Conservation (phyloP, 2,888 invertebrate genomes). For the Lagria hirta region DNA sequence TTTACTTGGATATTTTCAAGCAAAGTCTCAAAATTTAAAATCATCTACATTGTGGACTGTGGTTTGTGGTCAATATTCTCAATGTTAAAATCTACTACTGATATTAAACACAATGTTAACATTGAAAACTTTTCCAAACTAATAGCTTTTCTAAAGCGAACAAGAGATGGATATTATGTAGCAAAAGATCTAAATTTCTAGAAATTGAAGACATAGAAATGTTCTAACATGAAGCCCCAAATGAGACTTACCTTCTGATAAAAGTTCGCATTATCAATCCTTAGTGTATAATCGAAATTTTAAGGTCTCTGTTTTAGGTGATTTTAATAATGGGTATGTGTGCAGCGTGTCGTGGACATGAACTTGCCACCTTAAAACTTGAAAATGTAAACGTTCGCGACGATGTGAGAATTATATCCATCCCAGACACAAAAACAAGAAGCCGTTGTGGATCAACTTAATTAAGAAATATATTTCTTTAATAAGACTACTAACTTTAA, state of each 20-base stretch:
- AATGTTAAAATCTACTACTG: conserved; percentile 14
- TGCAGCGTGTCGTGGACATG: conserved; percentile 15
- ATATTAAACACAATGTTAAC: conserved; percentile 12
- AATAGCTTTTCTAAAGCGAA: conserved; percentile 15
- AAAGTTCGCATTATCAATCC: conserved; percentile 3
- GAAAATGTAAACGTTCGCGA: conserved; percentile 10
- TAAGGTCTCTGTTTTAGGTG: conserved; percentile 3
- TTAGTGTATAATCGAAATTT: not conserved
- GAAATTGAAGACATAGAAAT: conserved; percentile 13
- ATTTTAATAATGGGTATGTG: conserved; percentile 13
- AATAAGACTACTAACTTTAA: too few species aligned
- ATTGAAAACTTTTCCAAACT: conserved; percentile 9
- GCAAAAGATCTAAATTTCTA: conserved; percentile 16
- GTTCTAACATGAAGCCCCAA: conserved; percentile 10
- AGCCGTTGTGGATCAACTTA: not conserved
- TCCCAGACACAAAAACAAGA: conserved; percentile 13
- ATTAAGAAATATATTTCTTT: too few species aligned
- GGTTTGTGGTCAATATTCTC: conserved; percentile 21
- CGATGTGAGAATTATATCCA: conserved; percentile 13
- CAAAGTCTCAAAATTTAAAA: conserved; percentile 7
- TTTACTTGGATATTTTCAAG: too few species aligned
- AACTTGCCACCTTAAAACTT: conserved; percentile 4
- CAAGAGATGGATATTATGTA: conserved; percentile 18
- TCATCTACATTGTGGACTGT: conserved; percentile 14
- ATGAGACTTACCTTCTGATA: conserved; percentile 12